These are phyloP conservation scores for Rattus norvegicus DNA, from an alignment of 2,113 vertebrate species.

Conservation along the genomic window GRCr8 NC_086021.1:143850501-143851000, in stretches of 20 bases:
- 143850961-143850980: neutral
- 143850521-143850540: conserved; percentile 87
- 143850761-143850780: neutral
- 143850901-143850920: neutral
- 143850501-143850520: neutral
- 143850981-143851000: neutral
- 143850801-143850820: neutral
- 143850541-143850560: conserved; percentile 98
- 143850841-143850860: conserved; percentile 33
- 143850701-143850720: neutral
- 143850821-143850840: neutral
- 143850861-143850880: neutral
- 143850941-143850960: neutral
- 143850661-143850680: conserved; percentile 94
- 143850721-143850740: rapidly evolving
- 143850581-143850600: conserved; percentile 96
- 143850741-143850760: too few species aligned
- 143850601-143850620: conserved; percentile 94
- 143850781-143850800: neutral
- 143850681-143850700: conserved; percentile 91
- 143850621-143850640: conserved; percentile 96
- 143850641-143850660: conserved; percentile 97
- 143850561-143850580: conserved; percentile 97
- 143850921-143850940: neutral
- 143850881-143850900: conserved; percentile 13